phyloP scores from a whole-genome alignment of 2,113 vertebrate genomes.

The Syngnathoides biaculeatus region DNA sequence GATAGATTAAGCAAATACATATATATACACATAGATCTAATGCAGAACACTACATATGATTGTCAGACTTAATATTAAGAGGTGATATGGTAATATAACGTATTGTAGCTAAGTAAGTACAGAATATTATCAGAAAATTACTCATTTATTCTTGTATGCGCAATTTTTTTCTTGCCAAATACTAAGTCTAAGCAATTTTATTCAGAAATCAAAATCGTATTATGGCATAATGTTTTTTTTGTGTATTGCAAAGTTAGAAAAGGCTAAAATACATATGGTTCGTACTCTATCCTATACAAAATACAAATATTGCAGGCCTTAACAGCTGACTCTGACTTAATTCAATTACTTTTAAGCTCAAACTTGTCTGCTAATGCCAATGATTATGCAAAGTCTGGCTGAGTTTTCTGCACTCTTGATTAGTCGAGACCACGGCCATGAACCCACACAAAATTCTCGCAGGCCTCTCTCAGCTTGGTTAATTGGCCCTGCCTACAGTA shows the following conservation, averaged over 20 bases:
- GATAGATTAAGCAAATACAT: too few species aligned
- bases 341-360: slow-evolving; percentile 17
- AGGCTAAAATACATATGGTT: neutral
- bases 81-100: too few species aligned
- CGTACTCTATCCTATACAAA: neutral
- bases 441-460: slow-evolving; percentile 25
- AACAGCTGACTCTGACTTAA: slow-evolving; percentile 4
- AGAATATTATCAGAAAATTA: too few species aligned
- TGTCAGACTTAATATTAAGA: too few species aligned
- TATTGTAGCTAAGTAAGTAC: too few species aligned
- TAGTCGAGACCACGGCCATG: slow-evolving; percentile 26
- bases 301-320: neutral
- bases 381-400: slow-evolving; percentile 34
- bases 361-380: slow-evolving; percentile 30
- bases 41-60: too few species aligned
- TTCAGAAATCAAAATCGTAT: too few species aligned
- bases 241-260: neutral
- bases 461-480: slow-evolving; percentile 27
- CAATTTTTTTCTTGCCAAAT: too few species aligned
- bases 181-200: too few species aligned
- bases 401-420: slow-evolving; percentile 28
- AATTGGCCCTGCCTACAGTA: slow-evolving; percentile 34
- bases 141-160: too few species aligned
- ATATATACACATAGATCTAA: too few species aligned
- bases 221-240: neutral